Conservation (phyloP, 2,797 vertebrate species). For the Brotula barbata region DNA sequence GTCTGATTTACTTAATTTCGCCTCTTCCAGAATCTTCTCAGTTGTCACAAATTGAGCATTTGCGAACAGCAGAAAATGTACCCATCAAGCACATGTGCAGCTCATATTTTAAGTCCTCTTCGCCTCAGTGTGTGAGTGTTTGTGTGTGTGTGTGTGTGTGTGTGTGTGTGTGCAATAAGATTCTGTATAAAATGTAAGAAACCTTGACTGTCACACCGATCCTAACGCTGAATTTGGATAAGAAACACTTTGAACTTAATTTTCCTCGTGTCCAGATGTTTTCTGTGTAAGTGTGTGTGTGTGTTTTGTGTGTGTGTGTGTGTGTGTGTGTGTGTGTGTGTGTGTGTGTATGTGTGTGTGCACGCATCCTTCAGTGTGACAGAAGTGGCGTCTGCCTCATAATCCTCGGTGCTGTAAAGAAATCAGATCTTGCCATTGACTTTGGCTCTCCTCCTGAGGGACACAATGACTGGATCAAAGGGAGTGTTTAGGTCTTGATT, state of each 20-base stretch:
- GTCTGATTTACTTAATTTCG: conserved; percentile 31
- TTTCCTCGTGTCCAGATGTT: conserved; percentile 49
- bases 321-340: too few relatives aligned
- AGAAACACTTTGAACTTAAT: conserved; percentile 27
- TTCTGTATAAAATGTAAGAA: conserved; percentile 11
- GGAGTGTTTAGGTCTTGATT: conserved; percentile 83
- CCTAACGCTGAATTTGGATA: conserved; percentile 23
- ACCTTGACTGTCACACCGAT: conserved; percentile 27
- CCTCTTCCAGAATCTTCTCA: conserved; percentile 27
- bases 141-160: conserved; percentile 1
- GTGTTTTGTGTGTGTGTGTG: too few relatives aligned
- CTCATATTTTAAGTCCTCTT: neutral
- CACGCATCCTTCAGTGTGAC: conserved; percentile 57
- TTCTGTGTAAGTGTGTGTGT: conserved; percentile 54
- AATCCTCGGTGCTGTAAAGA: conserved; percentile 73
- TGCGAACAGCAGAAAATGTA: conserved; percentile 21
- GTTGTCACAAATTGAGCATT: conserved; percentile 37
- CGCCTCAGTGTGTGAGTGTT: conserved; percentile 2
- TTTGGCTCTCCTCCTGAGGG: conserved; percentile 78
- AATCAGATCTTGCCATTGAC: conserved; percentile 75
- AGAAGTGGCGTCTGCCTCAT: conserved; percentile 67
- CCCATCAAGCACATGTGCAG: conserved; percentile 30
- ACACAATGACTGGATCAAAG: conserved; percentile 80
- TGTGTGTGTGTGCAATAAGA: conserved; percentile 7
- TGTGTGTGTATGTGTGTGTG: too few relatives aligned